Base-by-base conservation (phyloP, 2,888 invertebrate genomes). In the Acleris holmiana region DNA sequence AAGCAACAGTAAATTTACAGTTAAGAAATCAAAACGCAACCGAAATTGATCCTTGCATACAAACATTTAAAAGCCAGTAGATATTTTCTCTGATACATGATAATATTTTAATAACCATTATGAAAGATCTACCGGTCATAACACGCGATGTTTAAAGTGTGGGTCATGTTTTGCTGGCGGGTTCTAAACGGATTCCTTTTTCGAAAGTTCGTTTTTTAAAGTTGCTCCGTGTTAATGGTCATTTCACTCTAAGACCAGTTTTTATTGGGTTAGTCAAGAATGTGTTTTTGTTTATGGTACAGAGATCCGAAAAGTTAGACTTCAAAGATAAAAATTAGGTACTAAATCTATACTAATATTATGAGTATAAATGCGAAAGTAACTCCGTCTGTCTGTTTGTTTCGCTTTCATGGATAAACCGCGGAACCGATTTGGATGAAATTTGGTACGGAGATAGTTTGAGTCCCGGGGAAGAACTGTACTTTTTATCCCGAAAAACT, bases 31-130 rank as follows among this genome's bases (percentile, higher is more conserved):
- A 46, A 18, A 17, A 13, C 1, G 35, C 59, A 70, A 44, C 66
- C 41, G 2, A 85, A 73, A 73, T 61, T 74, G 23, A 70, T 76
- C 78, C 69, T 69, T 84, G 77, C 13, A 13, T 1, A 0, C 3
- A 8, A 13, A 13, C 35, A 35, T 1, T 35, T 1, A 73, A 8
- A n/a, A 3, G 6, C 15, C 48, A 71, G 66, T 67, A 65, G 49
- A 49, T 55, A 50, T 50, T 59, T 40, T 35, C 15, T 18, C 1
- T 6, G 15, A 60, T 61, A 49, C 67, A 68, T 25, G 67, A 56
- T 40, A 23, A 48, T 44, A 19, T 54, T n/a, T 18, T 23, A 2
- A 2, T 18, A 54, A 19, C 75, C 73, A 72, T 61, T 68, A 59
- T 71, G 3, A 41, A 49, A 74, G 82, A 82, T 35, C 8, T 77